Percentiles rank a stretch among this genome's conserved stretches.
These are phyloP conservation scores for Stegodyphus mimosarum DNA, from an alignment of 1,140 invertebrate genomes.

Conservation along the genomic window DNA sequence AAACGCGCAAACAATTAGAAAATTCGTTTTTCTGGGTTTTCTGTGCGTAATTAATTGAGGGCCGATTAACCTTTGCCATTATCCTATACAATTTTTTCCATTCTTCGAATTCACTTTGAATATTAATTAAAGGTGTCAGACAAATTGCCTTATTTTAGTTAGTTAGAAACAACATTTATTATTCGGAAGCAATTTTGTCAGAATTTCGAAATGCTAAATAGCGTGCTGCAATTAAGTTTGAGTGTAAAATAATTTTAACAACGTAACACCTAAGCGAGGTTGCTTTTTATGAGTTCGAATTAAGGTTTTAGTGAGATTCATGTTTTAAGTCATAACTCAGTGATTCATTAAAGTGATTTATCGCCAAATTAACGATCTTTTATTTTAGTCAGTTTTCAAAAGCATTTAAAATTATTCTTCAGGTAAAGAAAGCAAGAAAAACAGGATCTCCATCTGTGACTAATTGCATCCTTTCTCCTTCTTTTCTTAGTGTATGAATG, in stretches of 20 bases:
- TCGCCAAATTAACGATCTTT: not conserved
- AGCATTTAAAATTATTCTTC: too few relatives aligned
- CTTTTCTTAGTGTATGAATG: too few relatives aligned
- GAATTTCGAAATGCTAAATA: not conserved
- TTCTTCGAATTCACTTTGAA: slow-evolving; percentile 4
- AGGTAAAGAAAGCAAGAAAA: too few relatives aligned
- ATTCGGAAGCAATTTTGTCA: slow-evolving; percentile 3
- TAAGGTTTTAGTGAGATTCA: too few relatives aligned
- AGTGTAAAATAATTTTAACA: slow-evolving; percentile 31
- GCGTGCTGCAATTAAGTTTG: slow-evolving; percentile 10
- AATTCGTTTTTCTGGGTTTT: not conserved
- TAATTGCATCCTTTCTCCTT: too few relatives aligned
- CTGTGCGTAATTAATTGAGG: slow-evolving; percentile 18
- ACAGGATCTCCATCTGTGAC: too few relatives aligned
- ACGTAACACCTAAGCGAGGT: not conserved
- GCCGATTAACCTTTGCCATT: slow-evolving; percentile 12
- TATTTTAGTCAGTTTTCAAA: not conserved
- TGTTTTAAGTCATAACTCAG: not conserved
- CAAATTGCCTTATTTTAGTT: slow-evolving; percentile 14
- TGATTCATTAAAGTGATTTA: slow-evolving; percentile 14
- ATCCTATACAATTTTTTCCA: not conserved
- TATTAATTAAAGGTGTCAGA: slow-evolving; percentile 29
- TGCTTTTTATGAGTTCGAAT: too few relatives aligned
- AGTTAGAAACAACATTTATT: slow-evolving; percentile 11
- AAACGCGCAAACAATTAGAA: slow-evolving; percentile 21